Evolutionary conservation across 2,797 vertebrate species (phyloP), one percentile per base, ranked within the genome.

Genomic region (Sebastes paucispinis): DNA sequence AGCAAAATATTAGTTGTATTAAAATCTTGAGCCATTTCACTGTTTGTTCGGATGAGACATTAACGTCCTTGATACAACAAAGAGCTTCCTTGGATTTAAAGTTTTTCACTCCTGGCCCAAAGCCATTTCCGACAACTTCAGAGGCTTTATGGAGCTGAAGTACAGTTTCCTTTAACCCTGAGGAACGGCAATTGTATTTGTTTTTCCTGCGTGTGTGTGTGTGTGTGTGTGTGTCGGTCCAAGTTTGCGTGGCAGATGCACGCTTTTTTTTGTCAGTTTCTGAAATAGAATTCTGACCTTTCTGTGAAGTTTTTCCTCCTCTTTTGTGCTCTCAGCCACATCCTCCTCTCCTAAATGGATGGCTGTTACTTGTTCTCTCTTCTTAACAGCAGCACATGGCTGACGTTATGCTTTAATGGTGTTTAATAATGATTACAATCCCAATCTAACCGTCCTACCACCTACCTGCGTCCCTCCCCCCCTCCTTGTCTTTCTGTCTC

Each of bases 271-370:
- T 64, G 78, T 86, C 71, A 66, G 79, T 64, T 77, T 88, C 82
- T 57, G 80, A 93, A 92, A 93, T 86, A 89, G 89, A 79, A 80
- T 83, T 80, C 83, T 90, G 91, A 91, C 91, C 90, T 93, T 91
- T 92, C 60, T 10, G 9, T 85, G 64, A 82, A 86, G 82, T 88
- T 89, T 91, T 91, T 83, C n/a, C 79, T 79, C 65, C 14, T 64
- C 77, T 82, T 89, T 79, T 86, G 84, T 86, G 82, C 91, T 86
- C 85, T 88, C 86, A 89, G 89, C 59, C 83, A 70, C 82, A 80
- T 88, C 85, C 73, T 85, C 75, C 75, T 81, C 75, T 73, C 52
- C 80, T 67, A 80, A 90, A 91, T 87, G 84, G 74, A 89, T 90
- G 82, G 54, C 81, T 81, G 68, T 70, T 88, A 52, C 71, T 83